A percentile compares a stretch with the other conserved stretches of the same genome.
Conservation (phyloP, 2,113 vertebrate genomes). For the Oncorhynchus clarkii region DNA sequence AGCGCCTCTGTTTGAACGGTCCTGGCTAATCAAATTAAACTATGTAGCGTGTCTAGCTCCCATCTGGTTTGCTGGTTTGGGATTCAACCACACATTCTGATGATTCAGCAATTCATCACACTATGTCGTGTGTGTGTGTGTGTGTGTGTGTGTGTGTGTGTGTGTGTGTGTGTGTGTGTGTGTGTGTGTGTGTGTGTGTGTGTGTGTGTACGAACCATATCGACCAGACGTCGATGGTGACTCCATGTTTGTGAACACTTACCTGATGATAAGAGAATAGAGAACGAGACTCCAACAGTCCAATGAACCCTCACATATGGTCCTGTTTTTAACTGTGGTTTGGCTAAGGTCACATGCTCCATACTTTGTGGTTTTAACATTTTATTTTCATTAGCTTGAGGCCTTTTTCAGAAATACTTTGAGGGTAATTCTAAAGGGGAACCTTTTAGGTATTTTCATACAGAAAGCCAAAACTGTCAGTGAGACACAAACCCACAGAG, state of each 20-base stretch:
- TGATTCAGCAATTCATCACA: neutral
- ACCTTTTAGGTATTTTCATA: neutral
- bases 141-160: neutral
- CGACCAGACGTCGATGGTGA: neutral
- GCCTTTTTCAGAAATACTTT: constrained; percentile 18
- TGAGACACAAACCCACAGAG: neutral
- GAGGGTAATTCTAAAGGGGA: constrained; percentile 4
- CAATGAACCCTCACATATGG: constrained; percentile 39
- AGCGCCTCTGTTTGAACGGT: neutral
- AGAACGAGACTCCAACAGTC: neutral
- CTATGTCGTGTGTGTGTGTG: neutral
- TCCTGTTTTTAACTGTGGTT: constrained; percentile 43
- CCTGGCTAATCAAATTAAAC: neutral
- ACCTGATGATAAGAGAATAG: neutral
- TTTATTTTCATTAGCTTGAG: constrained; percentile 12
- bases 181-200: neutral
- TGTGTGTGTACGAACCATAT: neutral
- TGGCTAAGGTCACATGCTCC: constrained; percentile 28
- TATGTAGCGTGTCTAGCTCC: neutral
- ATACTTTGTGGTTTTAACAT: constrained; percentile 27
- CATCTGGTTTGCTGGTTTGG: constrained; percentile 14
- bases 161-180: neutral
- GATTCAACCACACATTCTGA: neutral
- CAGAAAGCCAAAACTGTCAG: neutral
- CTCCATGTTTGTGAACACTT: neutral